Evolutionary conservation across 2,113 vertebrate species (phyloP).

Genomic region (Falco punctatus): DNA sequence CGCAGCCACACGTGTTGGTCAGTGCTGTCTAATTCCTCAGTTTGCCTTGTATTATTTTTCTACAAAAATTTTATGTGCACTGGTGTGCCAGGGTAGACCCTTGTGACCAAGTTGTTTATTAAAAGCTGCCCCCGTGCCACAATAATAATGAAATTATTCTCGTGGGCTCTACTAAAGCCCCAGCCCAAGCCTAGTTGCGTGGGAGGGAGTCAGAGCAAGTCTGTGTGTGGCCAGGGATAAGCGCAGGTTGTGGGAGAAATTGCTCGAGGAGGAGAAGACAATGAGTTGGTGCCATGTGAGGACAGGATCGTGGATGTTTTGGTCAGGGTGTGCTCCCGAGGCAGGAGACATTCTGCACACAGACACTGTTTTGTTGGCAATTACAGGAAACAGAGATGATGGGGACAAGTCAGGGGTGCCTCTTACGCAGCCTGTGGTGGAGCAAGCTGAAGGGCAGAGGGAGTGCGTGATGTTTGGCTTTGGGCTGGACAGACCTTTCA

Average conservation of each 20-base stretch:
- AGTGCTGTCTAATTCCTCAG: not conserved
- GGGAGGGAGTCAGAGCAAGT: not conserved
- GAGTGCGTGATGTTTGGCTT: fast-evolving
- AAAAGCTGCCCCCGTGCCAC: not conserved
- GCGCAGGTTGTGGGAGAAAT: not conserved
- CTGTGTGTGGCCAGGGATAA: not conserved
- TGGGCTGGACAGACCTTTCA: fast-evolving
- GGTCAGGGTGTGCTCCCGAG: not conserved
- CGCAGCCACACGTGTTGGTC: fast-evolving
- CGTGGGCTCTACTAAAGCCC: not conserved
- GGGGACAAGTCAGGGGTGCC: not conserved
- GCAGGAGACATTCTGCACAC: not conserved
- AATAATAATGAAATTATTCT: not conserved
- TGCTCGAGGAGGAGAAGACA: not conserved
- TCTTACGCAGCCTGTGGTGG: fast-evolving
- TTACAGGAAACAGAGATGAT: not conserved
- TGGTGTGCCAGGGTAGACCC: not conserved
- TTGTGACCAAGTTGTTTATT: fast-evolving
- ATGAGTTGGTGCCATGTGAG: fast-evolving
- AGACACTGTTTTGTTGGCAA: not conserved
- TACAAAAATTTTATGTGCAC: not conserved
- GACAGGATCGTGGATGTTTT: not conserved
- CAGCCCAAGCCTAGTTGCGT: not conserved
- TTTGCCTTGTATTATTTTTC: not conserved
- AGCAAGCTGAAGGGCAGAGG: not conserved